Conservation (phyloP, 2,888 invertebrate species). For the Xestia rhomboidea region DNA sequence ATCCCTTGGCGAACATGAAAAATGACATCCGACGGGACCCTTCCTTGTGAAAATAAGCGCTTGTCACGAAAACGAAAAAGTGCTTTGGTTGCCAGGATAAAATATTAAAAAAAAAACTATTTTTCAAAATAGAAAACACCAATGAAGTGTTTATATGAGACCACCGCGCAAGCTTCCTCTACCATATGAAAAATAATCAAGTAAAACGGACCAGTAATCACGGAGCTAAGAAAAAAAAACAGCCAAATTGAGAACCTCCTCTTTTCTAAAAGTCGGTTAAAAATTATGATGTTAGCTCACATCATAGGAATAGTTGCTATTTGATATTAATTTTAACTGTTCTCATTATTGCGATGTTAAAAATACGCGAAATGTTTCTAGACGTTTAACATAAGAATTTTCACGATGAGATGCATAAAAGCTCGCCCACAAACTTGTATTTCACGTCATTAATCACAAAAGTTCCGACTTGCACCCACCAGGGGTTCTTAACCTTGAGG, state of each 20-base stretch:
- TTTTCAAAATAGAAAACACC: too few relatives aligned
- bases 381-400: conserved; percentile 17
- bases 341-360: not conserved
- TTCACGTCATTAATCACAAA: conserved; percentile 28
- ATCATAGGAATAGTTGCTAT: conserved; percentile 2
- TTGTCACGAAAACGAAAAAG: conserved; percentile 67
- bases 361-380: not conserved
- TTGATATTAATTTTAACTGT: conserved; percentile 2
- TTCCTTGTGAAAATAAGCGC: conserved; percentile 61
- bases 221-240: too few relatives aligned
- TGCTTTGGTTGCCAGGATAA: conserved; percentile 26
- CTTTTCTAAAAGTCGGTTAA: too few relatives aligned
- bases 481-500: conserved; percentile 37
- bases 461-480: conserved; percentile 26
- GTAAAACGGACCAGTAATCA: too few relatives aligned
- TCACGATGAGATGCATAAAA: conserved; percentile 19
- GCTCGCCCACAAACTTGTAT: conserved; percentile 1
- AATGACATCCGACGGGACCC: conserved; percentile 59
- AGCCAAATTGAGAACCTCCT: too few relatives aligned
- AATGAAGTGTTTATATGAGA: too few relatives aligned
- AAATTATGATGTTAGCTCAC: not conserved
- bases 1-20: conserved; percentile 64
- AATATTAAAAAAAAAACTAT: conserved; percentile 8
- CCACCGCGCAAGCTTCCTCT: too few relatives aligned
- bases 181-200: too few relatives aligned